These are phyloP conservation scores for Acronicta psi DNA, from an alignment of 2,888 invertebrate genomes.

Conservation along the genomic window DNA sequence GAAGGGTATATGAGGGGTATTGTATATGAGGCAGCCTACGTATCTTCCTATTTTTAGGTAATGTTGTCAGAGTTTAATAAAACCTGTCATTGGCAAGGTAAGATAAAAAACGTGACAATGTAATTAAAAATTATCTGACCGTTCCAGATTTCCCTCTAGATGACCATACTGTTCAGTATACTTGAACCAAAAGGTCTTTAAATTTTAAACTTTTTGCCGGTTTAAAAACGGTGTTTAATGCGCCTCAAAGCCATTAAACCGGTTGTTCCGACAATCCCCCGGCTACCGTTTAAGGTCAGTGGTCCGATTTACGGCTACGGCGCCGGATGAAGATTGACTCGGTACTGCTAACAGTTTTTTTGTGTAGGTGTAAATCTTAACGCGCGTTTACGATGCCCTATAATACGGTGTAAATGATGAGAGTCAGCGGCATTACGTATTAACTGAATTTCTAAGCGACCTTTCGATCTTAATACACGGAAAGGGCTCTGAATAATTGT, in stretches of 20 bases:
- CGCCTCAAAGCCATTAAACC: conserved; percentile 32
- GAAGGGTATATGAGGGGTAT: no score
- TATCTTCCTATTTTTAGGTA: no score
- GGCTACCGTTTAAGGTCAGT: conserved; percentile 62
- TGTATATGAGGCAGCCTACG: no score
- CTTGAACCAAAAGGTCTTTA: not conserved
- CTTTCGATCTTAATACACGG: no score
- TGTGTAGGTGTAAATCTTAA: conserved; percentile 87
- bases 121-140: no score
- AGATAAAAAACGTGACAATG: no score
- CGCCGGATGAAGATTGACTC: conserved; percentile 77
- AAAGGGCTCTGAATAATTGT: no score
- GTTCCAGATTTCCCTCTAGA: no score
- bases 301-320: conserved; percentile 70
- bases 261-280: conserved; percentile 50
- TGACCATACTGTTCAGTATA: not conserved
- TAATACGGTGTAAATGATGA: conserved; percentile 53
- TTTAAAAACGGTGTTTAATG: not conserved
- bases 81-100: no score
- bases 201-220: not conserved
- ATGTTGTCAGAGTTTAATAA: no score
- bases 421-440: conserved; percentile 55
- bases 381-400: conserved; percentile 76
- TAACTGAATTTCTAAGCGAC: not conserved
- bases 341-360: conserved; percentile 84